Conservation (phyloP, 2,797 vertebrate species). For the Sebastes paucispinis region DNA sequence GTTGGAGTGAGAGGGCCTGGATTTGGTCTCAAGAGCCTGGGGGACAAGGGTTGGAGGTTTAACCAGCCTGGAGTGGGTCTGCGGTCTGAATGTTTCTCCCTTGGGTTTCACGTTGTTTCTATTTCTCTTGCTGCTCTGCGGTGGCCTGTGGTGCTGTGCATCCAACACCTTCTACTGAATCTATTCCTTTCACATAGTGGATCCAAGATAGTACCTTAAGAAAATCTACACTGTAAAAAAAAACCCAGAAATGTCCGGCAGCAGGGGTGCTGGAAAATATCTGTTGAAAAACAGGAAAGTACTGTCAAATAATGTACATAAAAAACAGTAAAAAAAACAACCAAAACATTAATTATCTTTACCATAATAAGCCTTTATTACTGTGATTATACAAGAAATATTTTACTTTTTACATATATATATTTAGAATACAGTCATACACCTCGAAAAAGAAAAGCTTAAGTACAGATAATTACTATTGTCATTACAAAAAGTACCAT, state of each 20-base stretch:
- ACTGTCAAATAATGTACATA: too few relatives aligned
- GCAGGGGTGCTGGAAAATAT: background rate
- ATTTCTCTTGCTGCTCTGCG: conserved; percentile 14
- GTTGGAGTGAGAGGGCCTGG: conserved; percentile 57
- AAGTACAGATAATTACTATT: too few relatives aligned
- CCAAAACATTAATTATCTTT: too few relatives aligned
- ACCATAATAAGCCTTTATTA: too few relatives aligned
- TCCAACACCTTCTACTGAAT: conserved; percentile 13
- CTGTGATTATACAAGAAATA: too few relatives aligned
- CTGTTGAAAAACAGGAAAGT: too few relatives aligned
- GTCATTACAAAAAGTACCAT: too few relatives aligned
- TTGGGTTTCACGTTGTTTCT: conserved; percentile 12
- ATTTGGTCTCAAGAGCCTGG: conserved; percentile 60
- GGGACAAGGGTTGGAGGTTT: conserved; percentile 59
- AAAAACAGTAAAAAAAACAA: too few relatives aligned
- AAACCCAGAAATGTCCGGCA: too few relatives aligned
- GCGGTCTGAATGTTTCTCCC: conserved; percentile 42
- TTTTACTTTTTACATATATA: too few relatives aligned
- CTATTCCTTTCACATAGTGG: conserved; percentile 4
- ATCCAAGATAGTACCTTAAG: background rate
- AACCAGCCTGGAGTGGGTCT: conserved; percentile 55
- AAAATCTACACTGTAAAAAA: conserved; percentile 1
- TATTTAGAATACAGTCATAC: too few relatives aligned
- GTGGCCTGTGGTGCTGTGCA: conserved; percentile 7
- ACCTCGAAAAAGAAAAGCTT: too few relatives aligned